Base-by-base conservation (phyloP, 35 echinoderm and acorn worm species). In the Holothuria glaberrima region DNA sequence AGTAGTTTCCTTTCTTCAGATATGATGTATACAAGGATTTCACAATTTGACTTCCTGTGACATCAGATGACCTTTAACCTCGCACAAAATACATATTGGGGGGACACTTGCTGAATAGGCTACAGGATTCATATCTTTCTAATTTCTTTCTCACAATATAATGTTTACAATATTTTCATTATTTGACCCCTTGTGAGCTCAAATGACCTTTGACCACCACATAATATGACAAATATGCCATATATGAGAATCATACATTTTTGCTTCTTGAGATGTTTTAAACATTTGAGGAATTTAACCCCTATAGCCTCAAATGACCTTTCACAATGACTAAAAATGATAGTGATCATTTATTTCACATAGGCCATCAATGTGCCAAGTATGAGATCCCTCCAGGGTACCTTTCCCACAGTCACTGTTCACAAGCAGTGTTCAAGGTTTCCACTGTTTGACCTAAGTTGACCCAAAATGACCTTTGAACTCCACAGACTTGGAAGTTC, bases 391-490 rank as follows among this genome's bases (percentile, higher is more conserved):
- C 12, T 66, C 63, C 3, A 66, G 7, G 63, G 7, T 66, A 17
- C 63, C 63, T 66, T 16, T n/a, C 44, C 44, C 10, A 5, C 4
- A 67, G 21, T 6, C 16, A 22, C 16, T 30, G 29, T 75, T n/a
- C n/a, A n/a, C n/a, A n/a, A n/a, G n/a, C n/a, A n/a, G 71, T 75
- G 9, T 30, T 30, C 71, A 75, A 75, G 71, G 36, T 75, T 26
- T 45, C 31, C 71, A 75, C 22, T 35, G 7, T 75, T 75, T 4
- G 28, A 75, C 71, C 71, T 4, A 22, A 30, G 71, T 6, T 75
- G 28, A 33, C 34, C 27, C 10, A 20, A 75, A 21, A 75, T 75
- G 71, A 75, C 71, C 71, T 75, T 75, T 75, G 71, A 75, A 20
- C 71, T 75, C 71, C 71, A 46, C 44, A n/a, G n/a, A n/a, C n/a